Conservation (phyloP, 2,888 invertebrate species). For the Melanophora roralis region DNA sequence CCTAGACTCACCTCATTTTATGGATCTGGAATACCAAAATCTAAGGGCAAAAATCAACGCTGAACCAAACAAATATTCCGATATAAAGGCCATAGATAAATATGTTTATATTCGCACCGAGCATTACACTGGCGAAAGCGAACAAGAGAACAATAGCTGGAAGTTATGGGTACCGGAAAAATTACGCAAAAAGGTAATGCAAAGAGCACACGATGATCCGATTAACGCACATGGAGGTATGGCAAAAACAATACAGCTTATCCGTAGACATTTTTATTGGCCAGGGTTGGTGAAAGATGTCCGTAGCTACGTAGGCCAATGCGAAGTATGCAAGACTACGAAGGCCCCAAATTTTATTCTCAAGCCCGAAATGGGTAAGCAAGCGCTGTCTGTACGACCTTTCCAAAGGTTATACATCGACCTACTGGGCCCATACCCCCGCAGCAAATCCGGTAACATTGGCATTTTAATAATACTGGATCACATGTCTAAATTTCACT, state of each 20-base stretch:
- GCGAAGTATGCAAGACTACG: too few species aligned
- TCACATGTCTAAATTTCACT: too few species aligned
- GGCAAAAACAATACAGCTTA: not conserved
- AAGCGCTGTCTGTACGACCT: constrained; percentile 6
- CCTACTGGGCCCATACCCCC: constrained; percentile 28
- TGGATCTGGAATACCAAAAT: not conserved
- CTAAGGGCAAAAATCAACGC: not conserved
- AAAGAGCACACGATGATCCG: not conserved
- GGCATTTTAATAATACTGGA: constrained; percentile 13
- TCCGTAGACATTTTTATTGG: not conserved
- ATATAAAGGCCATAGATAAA: not conserved
- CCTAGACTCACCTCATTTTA: not conserved
- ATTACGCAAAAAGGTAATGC: not conserved
- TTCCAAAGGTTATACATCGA: too few species aligned
- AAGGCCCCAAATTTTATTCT: not conserved
- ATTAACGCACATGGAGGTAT: constrained; percentile 5
- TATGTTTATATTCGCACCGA: not conserved
- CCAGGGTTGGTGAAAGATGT: not conserved
- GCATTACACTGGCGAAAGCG: not conserved
- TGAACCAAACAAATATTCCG: not conserved
- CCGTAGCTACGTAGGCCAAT: not conserved
- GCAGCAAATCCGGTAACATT: constrained; percentile 12
- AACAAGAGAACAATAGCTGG: not conserved
- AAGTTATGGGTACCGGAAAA: not conserved
- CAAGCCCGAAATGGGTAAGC: constrained; percentile 16